Evolutionary conservation across 1,140 invertebrate genomes (phyloP), one percentile per base, ranked within the genome.

Genomic region (Drosophila teissieri): DNA sequence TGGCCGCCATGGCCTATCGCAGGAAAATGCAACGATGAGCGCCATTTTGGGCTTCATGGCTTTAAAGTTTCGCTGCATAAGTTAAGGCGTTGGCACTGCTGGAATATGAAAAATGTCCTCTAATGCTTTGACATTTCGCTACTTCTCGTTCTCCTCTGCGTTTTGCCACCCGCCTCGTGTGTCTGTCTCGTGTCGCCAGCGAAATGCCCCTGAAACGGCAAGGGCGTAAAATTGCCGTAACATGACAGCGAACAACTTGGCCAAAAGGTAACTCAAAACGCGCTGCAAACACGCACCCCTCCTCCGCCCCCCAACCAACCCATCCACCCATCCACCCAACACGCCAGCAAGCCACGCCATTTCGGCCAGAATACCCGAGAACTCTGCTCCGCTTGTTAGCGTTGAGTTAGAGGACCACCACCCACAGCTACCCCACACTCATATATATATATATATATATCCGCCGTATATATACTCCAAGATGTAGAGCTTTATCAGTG

Each of bases 151-250:
- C 11, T 19, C 3, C 53, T 19, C 39, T 24, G 34, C n/a, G 17
- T 49, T 60, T 46, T 62, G 0, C 12, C 19, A 14, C 1, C 19
- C 42, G 1, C 17, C 7, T 17, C 3, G 42, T n/a, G 27, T 85
- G 73, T 78, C 83, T 74, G 67, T 78, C 61, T 15, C 63, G 37
- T 69, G 65, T 70, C 72, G 53, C 51, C 49, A 67, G 82, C 27
- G 12, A 51, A 51, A 51, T 51, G 49, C 49, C 82, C 83, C 82
- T 86, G 82, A 83, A 86, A 88, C 65, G 83, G 83, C 79, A 78
- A 83, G 82, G 84, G 83, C 83, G 83, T 89, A 89, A 88, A 88
- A 88, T 88, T 88, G 83, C 84, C 84, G 83, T 88, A 88, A 88
- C 83, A 88, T 88, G 83, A 88, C 83, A 88, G 83, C 84, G 84